Conservation (phyloP, 23 tunicate species). For the Styela plicata region DNA sequence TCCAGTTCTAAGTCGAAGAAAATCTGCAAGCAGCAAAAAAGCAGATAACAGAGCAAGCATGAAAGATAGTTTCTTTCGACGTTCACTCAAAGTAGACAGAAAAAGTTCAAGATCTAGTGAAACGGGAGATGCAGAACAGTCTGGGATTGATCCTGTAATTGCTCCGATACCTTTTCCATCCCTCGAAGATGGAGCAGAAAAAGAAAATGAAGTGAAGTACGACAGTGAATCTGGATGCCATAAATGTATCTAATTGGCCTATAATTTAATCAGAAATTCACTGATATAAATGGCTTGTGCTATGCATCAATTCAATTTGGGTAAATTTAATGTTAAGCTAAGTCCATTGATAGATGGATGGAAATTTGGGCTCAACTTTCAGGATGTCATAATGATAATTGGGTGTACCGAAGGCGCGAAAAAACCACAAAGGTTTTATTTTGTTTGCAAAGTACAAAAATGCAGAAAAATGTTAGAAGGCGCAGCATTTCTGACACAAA, state of each 20-base stretch:
- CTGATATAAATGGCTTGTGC: not conserved
- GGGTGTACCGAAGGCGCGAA: no score
- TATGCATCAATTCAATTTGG: not conserved
- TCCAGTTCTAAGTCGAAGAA: slow-evolving; percentile 5
- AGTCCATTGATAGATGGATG: no score
- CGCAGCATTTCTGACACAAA: no score
- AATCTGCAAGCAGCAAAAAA: slow-evolving; percentile 15
- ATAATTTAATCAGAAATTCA: not conserved
- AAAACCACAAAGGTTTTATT: no score
- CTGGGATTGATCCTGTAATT: not conserved
- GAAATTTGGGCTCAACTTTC: no score
- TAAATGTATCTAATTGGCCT: not conserved
- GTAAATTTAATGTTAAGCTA: no score
- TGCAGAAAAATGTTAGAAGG: no score
- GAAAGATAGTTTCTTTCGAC: slow-evolving; percentile 29
- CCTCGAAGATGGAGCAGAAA: slow-evolving; percentile 16
- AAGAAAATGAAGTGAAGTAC: not conserved
- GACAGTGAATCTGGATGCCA: not conserved
- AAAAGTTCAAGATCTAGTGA: not conserved
- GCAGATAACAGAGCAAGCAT: not conserved
- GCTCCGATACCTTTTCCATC: slow-evolving; percentile 29
- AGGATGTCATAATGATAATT: no score
- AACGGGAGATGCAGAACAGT: not conserved
- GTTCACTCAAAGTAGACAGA: slow-evolving; percentile 10
- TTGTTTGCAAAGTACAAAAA: no score